phyloP scores from a whole-genome alignment of 2,797 vertebrate species.

The Rousettus madagascariensis region DNA sequence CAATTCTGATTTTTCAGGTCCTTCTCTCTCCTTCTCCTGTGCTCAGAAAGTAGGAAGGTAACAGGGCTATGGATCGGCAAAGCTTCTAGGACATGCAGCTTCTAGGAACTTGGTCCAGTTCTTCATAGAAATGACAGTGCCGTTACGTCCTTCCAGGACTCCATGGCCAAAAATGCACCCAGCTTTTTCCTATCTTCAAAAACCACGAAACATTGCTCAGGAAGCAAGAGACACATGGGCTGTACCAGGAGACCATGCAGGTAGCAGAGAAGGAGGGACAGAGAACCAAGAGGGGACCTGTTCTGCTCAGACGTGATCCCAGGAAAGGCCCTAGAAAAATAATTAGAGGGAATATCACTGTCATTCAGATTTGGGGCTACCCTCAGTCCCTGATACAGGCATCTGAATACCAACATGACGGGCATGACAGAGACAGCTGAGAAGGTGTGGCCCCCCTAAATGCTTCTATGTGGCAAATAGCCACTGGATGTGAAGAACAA shows the following conservation, averaged over 20 bases:
- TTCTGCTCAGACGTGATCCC: not conserved
- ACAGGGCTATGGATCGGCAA: not conserved
- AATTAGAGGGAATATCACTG: not conserved
- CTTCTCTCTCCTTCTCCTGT: not conserved
- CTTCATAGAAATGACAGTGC: not conserved
- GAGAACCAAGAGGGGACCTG: not conserved
- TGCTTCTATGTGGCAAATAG: accelerated
- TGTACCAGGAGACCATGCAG: not conserved
- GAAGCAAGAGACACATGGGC: accelerated
- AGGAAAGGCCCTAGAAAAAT: not conserved
- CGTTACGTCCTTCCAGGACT: not conserved
- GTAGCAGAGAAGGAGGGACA: not conserved
- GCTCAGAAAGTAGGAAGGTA: not conserved
- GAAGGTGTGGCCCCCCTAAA: accelerated
- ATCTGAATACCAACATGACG: not conserved
- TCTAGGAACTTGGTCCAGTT: not conserved
- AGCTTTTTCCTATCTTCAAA: not conserved
- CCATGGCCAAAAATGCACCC: not conserved
- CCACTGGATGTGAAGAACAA: not conserved
- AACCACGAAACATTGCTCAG: not conserved
- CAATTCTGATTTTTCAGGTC: not conserved
- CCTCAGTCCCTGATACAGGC: not conserved
- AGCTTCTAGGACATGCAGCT: not conserved
- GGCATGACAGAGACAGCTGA: not conserved
- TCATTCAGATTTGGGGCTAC: not conserved